Conservation (phyloP, 1,140 invertebrate genomes). For the Papilio xuthus region DNA sequence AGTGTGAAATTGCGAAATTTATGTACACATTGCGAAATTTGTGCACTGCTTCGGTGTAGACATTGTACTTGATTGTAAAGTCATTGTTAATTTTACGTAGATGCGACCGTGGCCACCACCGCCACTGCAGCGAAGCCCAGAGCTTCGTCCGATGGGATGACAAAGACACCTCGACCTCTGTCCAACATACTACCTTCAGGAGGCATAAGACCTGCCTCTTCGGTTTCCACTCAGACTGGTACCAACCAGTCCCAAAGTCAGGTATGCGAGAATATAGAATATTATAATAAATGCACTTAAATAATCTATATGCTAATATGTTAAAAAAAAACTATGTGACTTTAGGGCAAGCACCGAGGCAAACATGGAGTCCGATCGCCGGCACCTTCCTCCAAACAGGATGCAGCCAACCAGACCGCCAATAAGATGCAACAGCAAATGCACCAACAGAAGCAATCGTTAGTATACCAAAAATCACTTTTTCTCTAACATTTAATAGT, state of each 20-base stretch:
- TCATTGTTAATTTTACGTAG: constrained; percentile 44
- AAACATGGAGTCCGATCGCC: constrained; percentile 83
- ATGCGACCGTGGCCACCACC: constrained; percentile 62
- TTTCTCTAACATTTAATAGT: too few relatives aligned
- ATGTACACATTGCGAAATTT: neutral
- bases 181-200: constrained; percentile 87
- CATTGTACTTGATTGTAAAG: neutral
- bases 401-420: constrained; percentile 86
- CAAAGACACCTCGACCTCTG: constrained; percentile 83
- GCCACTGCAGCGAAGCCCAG: constrained; percentile 63
- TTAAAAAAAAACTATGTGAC: constrained; percentile 38
- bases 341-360: constrained; percentile 77
- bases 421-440: constrained; percentile 78
- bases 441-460: constrained; percentile 74
- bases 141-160: constrained; percentile 72
- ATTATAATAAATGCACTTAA: constrained; percentile 20
- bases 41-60: neutral
- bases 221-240: constrained; percentile 89
- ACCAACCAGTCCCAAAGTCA: constrained; percentile 84
- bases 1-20: neutral
- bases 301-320: too few relatives aligned
- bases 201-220: constrained; percentile 86
- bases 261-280: constrained; percentile 57
- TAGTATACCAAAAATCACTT: constrained; percentile 42
- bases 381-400: constrained; percentile 84